These are phyloP conservation scores for Struthio camelus DNA, from an alignment of 2,113 vertebrate species.

Conservation along the genomic window DNA sequence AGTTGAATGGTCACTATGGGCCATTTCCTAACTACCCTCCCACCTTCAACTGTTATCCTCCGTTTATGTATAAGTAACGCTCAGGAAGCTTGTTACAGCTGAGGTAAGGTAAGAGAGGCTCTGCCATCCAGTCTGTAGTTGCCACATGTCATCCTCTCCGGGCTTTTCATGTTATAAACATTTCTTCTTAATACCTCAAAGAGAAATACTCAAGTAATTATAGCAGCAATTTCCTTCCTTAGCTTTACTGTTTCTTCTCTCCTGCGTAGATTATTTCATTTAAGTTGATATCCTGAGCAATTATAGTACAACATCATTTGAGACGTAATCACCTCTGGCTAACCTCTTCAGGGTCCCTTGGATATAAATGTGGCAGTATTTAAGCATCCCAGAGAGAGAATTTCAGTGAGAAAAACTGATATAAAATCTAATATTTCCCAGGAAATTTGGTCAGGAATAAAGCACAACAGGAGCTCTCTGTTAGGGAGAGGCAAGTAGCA, in stretches of 20 bases:
- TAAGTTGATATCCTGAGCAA: conserved; percentile 63
- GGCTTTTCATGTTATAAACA: conserved; percentile 30
- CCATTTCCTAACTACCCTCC: not conserved
- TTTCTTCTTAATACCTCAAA: conserved; percentile 61
- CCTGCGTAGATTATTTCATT: conserved; percentile 65
- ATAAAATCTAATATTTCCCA: conserved; percentile 43
- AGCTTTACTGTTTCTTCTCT: conserved; percentile 65
- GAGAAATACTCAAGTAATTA: conserved; percentile 64
- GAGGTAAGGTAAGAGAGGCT: not conserved
- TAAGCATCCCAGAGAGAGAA: conserved; percentile 49
- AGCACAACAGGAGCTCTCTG: not conserved
- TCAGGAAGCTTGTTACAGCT: conserved; percentile 4
- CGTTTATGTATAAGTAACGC: not conserved
- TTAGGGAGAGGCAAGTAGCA: not conserved
- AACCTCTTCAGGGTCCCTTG: conserved; percentile 52
- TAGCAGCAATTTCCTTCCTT: conserved; percentile 59
- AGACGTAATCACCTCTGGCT: conserved; percentile 62
- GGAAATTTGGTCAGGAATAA: conserved; percentile 14
- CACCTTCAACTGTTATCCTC: not conserved
- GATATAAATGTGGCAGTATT: conserved; percentile 50
- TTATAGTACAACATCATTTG: conserved; percentile 58
- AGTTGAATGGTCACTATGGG: not conserved
- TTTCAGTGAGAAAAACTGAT: not conserved
- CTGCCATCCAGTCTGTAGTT: not conserved
- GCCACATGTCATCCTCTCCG: conserved; percentile 16